These are phyloP conservation scores for Trichopoda pennipes DNA, from an alignment of 2,888 invertebrate genomes.

Conservation along the genomic window DNA sequence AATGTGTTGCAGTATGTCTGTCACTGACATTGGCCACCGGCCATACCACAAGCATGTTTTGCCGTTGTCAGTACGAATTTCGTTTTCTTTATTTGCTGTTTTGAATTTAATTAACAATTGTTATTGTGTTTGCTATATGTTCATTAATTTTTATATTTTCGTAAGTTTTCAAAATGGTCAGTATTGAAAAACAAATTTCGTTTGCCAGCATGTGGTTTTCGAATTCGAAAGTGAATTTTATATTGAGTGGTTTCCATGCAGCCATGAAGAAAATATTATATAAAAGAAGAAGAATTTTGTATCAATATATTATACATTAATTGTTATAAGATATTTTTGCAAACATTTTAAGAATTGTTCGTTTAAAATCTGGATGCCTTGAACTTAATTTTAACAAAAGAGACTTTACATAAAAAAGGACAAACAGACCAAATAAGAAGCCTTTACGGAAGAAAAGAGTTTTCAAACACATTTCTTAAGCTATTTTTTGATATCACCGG, in stretches of 20 bases:
- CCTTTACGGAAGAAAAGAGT: too few species aligned
- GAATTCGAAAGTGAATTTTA: background rate
- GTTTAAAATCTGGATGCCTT: too few species aligned
- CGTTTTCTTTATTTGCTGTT: conserved; percentile 50
- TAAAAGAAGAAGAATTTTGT: background rate
- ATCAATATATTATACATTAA: background rate
- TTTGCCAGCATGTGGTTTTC: too few species aligned
- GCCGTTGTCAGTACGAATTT: conserved; percentile 39
- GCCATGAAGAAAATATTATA: background rate
- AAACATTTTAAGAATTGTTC: too few species aligned
- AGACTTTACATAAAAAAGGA: too few species aligned
- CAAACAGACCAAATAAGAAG: too few species aligned
- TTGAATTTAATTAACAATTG: conserved; percentile 40
- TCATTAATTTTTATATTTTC: background rate
- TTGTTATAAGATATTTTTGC: too few species aligned
- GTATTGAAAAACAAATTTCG: background rate
- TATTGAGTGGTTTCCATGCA: background rate
- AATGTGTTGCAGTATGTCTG: conserved; percentile 34
- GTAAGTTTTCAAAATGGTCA: background rate
- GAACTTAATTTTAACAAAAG: too few species aligned
- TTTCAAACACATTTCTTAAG: too few species aligned
- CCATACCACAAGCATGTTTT: conserved; percentile 55
- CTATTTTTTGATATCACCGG: too few species aligned
- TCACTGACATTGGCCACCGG: conserved; percentile 50
- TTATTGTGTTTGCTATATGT: conserved; percentile 20